Conservation (phyloP, 2,113 vertebrate species). For the Megaptera novaeangliae region DNA sequence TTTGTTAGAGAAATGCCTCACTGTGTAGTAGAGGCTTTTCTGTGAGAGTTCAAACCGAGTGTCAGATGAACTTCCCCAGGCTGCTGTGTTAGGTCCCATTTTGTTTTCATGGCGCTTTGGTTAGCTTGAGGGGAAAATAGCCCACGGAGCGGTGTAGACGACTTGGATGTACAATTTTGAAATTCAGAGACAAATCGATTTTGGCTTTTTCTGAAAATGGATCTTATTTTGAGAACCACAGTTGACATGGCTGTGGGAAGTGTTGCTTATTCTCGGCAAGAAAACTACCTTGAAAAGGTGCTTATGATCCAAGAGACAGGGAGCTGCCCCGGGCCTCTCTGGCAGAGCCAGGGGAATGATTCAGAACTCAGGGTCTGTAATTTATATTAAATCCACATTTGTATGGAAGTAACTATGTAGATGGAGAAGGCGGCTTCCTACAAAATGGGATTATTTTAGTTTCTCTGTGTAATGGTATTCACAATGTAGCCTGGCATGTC, state of each 20-base stretch:
- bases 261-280: constrained; percentile 31
- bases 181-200: constrained; percentile 9
- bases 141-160: fast-evolving
- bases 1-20: neutral
- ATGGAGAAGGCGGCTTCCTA: neutral
- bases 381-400: neutral
- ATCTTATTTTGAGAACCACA: neutral
- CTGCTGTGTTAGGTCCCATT: neutral
- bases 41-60: neutral
- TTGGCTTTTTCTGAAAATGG: neutral
- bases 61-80: neutral
- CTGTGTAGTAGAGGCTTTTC: neutral
- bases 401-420: neutral
- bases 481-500: too few relatives aligned
- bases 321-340: neutral
- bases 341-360: neutral
- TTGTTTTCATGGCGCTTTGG: neutral
- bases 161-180: neutral
- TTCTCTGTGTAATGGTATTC: neutral
- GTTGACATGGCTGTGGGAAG: neutral
- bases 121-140: neutral
- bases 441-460: neutral
- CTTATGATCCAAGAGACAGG: neutral
- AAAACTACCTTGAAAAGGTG: neutral
- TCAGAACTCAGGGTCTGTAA: neutral